phyloP scores from a whole-genome alignment of 1,140 invertebrate genomes.

The Aricia agestis region DNA sequence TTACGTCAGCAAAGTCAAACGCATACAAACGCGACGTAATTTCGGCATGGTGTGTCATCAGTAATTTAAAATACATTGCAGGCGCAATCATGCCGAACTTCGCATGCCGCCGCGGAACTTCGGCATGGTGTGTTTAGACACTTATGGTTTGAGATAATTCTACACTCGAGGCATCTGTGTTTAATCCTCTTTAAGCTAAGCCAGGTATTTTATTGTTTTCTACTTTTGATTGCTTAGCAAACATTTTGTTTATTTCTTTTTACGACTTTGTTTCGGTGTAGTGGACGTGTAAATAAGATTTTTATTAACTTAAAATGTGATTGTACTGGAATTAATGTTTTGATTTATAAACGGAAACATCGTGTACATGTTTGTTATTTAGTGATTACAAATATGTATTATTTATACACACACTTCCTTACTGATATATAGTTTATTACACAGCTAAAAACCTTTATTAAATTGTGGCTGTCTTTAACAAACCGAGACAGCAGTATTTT shows the following conservation, averaged over 20 bases:
- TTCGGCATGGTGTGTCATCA: too few species aligned
- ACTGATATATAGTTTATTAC: too few species aligned
- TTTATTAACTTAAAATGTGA: slow-evolving; percentile 39
- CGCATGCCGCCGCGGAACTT: too few species aligned
- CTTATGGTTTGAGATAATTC: neutral
- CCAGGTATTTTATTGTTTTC: slow-evolving; percentile 53
- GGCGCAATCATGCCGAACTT: too few species aligned
- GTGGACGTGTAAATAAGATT: slow-evolving; percentile 69
- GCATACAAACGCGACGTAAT: too few species aligned
- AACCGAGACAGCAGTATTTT: too few species aligned
- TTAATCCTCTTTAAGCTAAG: slow-evolving; percentile 18
- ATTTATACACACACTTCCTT: slow-evolving; percentile 31
- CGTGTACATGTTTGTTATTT: slow-evolving; percentile 70
- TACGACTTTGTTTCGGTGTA: slow-evolving; percentile 54
- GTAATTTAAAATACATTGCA: too few species aligned
- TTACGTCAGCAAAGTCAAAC: too few species aligned
- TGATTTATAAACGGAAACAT: slow-evolving; percentile 17
- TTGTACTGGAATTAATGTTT: slow-evolving; percentile 22
- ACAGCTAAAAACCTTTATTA: too few species aligned
- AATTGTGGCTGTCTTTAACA: too few species aligned
- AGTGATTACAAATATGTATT: slow-evolving; percentile 64
- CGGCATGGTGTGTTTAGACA: too few species aligned
- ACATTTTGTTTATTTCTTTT: slow-evolving; percentile 51
- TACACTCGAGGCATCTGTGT: slow-evolving; percentile 24
- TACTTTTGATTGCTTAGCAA: slow-evolving; percentile 59